Evolutionary conservation across 2,797 vertebrate species (phyloP).

Genomic region (Phalanger gymnotis): DNA sequence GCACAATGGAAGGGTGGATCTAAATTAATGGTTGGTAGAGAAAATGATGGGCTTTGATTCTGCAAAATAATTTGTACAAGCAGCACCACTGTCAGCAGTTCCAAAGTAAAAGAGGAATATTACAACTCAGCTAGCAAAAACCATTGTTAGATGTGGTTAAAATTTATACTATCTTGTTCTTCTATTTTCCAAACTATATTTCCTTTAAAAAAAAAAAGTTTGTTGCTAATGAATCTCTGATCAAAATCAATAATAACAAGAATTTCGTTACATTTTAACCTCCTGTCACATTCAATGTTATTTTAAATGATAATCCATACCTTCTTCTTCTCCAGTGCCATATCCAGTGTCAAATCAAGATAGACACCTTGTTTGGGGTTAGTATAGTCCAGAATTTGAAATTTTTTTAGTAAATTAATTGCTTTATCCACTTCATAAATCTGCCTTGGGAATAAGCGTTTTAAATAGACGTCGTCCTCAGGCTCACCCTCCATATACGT

Average conservation of each 20-base stretch:
- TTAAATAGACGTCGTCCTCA: conserved; percentile 93
- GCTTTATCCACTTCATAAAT: conserved; percentile 82
- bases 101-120: conserved; percentile 49
- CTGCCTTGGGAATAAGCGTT: conserved; percentile 85
- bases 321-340: conserved; percentile 95
- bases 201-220: background rate
- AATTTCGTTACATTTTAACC: conserved; percentile 5
- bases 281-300: conserved; percentile 26
- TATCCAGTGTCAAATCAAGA: conserved; percentile 90
- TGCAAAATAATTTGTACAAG: conserved; percentile 18
- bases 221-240: background rate
- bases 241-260: conserved; percentile 4
- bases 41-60: conserved; percentile 15
- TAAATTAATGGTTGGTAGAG: background rate
- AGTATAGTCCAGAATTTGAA: conserved; percentile 91
- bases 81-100: conserved; percentile 38
- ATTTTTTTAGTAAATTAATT: conserved; percentile 90
- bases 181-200: background rate
- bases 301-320: conserved; percentile 79
- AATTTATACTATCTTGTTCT: background rate
- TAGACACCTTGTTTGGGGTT: conserved; percentile 87
- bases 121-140: conserved; percentile 12
- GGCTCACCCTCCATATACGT: conserved; percentile 83
- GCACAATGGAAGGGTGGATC: background rate
- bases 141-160: conserved; percentile 13